Base-by-base conservation (phyloP, 2,797 vertebrate species). In the Sebastes vulpes region DNA sequence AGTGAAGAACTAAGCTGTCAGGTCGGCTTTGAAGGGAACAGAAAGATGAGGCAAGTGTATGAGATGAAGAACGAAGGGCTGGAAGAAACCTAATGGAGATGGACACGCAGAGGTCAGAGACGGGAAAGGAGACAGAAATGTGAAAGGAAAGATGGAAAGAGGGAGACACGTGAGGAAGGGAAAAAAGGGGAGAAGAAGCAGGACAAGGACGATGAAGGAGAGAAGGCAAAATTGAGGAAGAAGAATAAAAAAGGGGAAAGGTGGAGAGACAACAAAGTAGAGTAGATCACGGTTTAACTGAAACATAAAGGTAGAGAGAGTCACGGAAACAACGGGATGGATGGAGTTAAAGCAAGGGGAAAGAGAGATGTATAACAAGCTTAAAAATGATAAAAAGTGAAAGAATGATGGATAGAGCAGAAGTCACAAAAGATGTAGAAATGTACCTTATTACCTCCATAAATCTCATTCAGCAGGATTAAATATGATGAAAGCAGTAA, bases 91-190 rank as follows among this genome's bases (percentile, higher is more conserved):
- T 79, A 68, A 86, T 65, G 54, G 60, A 75, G 66, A 77, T 0
- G 32, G 78, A 84, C 66, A 65, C 14, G 48, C 71, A 78, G 84
- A 81, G 71, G 79, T 78, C 67, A 70, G 54, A 50, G 28, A 59
- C 0, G 26, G 53, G 12, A 0, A 23, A 28, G 31, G 50, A 71
- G 54, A 48, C 10, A 52, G 32, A 48, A 7, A 68, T 18, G 23
- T 23, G 12, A 65, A 67, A 56, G 14, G 48, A 57, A 48, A 29
- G 31, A 25, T 21, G 16, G 23, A 50, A 4, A 10, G n/a, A 53
- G 4, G 5, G 48, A 42, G n/a, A 72, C 3, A 42, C n/a, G 5
- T 2, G 20, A 60, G 46, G 25, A 31, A 3, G 16, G 20, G 50
- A 3, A 16, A 10, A n/a, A 9, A 29, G 14, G 20, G 9, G 14